Percentiles rank a stretch among this genome's conserved stretches.
phyloP scores from a whole-genome alignment of 2,113 vertebrate genomes.

The Diglossa brunneiventris region DNA sequence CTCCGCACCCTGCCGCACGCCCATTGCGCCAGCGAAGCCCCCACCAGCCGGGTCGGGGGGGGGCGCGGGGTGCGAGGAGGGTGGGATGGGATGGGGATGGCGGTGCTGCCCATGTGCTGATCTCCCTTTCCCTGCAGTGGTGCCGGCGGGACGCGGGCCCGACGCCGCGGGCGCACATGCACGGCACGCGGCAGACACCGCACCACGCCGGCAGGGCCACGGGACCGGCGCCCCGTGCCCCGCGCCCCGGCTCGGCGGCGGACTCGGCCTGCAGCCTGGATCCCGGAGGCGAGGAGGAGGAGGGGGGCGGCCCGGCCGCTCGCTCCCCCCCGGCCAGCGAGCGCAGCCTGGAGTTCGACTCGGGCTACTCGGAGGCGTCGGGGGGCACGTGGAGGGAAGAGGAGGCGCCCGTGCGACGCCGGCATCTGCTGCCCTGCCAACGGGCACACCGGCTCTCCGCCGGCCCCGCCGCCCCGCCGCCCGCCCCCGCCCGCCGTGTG shows the following conservation, averaged over 20 bases:
- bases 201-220: slow-evolving; percentile 73
- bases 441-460: slow-evolving; percentile 78
- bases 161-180: slow-evolving; percentile 78
- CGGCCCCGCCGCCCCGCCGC: slow-evolving; percentile 73
- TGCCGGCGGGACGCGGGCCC: slow-evolving; percentile 79
- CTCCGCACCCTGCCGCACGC: background rate
- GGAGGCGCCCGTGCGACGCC: slow-evolving; percentile 63
- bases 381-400: slow-evolving; percentile 86
- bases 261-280: slow-evolving; percentile 89
- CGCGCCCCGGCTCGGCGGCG: slow-evolving; percentile 77
- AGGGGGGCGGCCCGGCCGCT: background rate
- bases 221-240: background rate
- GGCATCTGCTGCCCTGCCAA: slow-evolving; percentile 32
- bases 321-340: slow-evolving; percentile 79
- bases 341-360: slow-evolving; percentile 90
- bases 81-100: background rate
- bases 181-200: slow-evolving; percentile 76
- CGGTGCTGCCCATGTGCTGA: background rate
- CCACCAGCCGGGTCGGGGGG: background rate
- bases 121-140: slow-evolving; percentile 69
- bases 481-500: slow-evolving; percentile 66
- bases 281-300: slow-evolving; percentile 77
- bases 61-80: background rate
- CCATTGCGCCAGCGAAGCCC: background rate
- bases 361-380: slow-evolving; percentile 90